Conservation (phyloP, 2,797 vertebrate species). For the Setipinna tenuifilis region DNA sequence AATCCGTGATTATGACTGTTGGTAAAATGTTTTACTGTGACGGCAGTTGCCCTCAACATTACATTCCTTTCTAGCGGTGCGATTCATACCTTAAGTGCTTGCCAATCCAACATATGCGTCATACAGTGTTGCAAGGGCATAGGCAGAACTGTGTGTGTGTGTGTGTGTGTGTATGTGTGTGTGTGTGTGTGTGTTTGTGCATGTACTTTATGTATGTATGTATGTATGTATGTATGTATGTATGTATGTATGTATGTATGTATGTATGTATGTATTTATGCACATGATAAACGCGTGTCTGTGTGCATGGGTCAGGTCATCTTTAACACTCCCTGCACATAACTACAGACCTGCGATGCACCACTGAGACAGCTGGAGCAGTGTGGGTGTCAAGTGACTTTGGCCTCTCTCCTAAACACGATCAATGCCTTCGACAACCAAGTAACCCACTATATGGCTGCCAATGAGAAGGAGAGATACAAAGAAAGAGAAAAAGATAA, state of each 20-base stretch:
- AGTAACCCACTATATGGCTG: not conserved
- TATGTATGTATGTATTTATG: not conserved
- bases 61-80: not conserved
- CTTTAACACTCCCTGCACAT: not conserved
- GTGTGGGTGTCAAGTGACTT: not conserved
- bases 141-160: not conserved
- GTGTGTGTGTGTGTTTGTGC: conserved; percentile 12
- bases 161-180: too few relatives aligned
- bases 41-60: not conserved
- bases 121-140: not conserved
- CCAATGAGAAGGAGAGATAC: not conserved
- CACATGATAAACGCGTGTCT: not conserved
- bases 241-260: not conserved
- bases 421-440: not conserved
- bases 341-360: not conserved
- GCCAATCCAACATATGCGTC: not conserved
- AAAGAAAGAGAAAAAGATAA: not conserved
- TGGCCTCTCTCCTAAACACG: not conserved
- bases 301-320: too few relatives aligned
- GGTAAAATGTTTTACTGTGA: not conserved
- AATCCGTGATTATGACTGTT: not conserved
- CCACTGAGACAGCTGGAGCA: not conserved
- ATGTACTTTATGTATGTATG: conserved; percentile 23
- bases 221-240: not conserved
- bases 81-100: not conserved